These are phyloP conservation scores for Rhadinocentrus ornatus DNA, from an alignment of 2,797 vertebrate genomes.

Conservation along the genomic window DNA sequence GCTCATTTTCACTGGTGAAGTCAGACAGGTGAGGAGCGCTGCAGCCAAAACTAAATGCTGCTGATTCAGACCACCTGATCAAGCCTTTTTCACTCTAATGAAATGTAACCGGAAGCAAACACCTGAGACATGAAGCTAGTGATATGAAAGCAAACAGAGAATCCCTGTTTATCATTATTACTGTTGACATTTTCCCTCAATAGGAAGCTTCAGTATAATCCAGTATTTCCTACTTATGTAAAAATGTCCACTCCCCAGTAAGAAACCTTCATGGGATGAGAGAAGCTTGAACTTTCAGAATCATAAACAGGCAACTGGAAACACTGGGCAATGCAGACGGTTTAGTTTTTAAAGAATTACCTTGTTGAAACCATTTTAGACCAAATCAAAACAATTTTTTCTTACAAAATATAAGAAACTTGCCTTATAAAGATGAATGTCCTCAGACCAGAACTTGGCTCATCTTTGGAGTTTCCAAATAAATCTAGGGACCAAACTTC, in stretches of 20 bases:
- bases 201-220: not conserved
- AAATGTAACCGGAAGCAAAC: not conserved
- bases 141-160: no score
- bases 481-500: not conserved
- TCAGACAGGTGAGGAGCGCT: constrained; percentile 11
- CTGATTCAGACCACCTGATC: constrained; percentile 28
- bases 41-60: constrained; percentile 5
- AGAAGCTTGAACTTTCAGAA: not conserved
- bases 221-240: not conserved
- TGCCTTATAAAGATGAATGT: no score
- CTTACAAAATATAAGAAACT: no score
- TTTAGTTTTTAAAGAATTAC: not conserved
- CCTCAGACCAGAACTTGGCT: not conserved
- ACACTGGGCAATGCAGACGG: not conserved
- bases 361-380: not conserved
- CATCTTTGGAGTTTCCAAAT: not conserved
- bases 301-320: not conserved
- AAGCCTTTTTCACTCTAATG: constrained; percentile 8
- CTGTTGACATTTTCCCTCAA: not conserved
- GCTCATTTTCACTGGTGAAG: not conserved
- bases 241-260: constrained; percentile 7
- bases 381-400: not conserved
- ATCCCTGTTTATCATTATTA: no score
- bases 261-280: not conserved
- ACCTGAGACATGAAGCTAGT: not conserved